Evolutionary conservation across 2,113 vertebrate genomes (phyloP), one percentile per base, ranked within the genome.

Genomic region (Machaerirhynchus nigripectus): DNA sequence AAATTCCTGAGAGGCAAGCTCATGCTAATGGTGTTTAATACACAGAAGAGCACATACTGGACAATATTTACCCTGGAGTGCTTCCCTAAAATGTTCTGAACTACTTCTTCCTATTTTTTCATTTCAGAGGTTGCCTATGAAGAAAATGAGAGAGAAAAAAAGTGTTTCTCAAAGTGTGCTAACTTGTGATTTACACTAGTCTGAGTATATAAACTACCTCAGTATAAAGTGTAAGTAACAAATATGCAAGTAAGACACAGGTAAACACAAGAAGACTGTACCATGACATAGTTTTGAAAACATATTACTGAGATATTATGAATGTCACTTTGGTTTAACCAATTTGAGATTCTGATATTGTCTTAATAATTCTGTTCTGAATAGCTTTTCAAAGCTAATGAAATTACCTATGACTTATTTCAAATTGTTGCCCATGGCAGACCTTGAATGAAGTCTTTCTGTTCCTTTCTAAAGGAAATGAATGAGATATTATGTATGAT

Each of bases 381-480:
- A 82, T 49, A 91, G 65, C 44, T 87, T 92, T 95, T 92, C 74
- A 94, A 77, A 44, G 61, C 63, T 77, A 93, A 96, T 95, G 85
- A 95, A 94, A 76, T 53, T 83, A 11, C 31, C 31, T 69, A 60
- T 82, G 33, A 13, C 90, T 96, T 94, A 85, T 93, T 93, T 91
- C 31, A 42, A 73, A 74, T 73, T 90, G 37, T 90, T 93, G 81
- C 78, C 74, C 21, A 46, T 85, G 81, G 70, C 81, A 94, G 71
- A 93, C 31, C 10, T 83, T 52, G 40, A 79, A 83, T 50, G 75
- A 87, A 59, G 68, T 18, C 42, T 44, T 44, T 44, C 42, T 44
- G 18, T 44, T 44, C 42, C 42, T 47, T 95, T 75, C 84, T 77
- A 70, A 84, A 95, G 76, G 31, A 39, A 89, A 77, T 40, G 22